Evolutionary conservation across 2,888 invertebrate genomes (phyloP).

Genomic region (Apomyelois bistriatella): DNA sequence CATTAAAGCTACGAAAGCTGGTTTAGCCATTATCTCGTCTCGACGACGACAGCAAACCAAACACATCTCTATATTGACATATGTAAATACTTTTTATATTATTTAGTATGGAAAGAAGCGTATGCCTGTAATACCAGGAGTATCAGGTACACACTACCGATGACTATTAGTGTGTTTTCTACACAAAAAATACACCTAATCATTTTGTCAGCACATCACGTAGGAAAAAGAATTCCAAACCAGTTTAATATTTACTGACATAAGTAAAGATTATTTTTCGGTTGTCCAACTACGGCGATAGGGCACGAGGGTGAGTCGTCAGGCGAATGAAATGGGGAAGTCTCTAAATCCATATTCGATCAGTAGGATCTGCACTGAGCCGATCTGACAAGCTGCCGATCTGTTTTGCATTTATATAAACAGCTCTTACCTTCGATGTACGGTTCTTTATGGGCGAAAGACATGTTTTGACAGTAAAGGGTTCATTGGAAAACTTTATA

Average conservation of each 20-base stretch:
- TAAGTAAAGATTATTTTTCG: conserved; percentile 67
- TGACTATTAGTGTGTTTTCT: too few species aligned
- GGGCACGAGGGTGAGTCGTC: conserved; percentile 57
- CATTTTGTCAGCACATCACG: background rate
- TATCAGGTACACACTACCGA: too few species aligned
- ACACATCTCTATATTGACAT: too few species aligned
- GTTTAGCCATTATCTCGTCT: too few species aligned
- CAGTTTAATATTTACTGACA: conserved; percentile 15
- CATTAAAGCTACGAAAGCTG: too few species aligned
- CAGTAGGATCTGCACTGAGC: conserved; percentile 72
- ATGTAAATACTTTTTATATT: too few species aligned
- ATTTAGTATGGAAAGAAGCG: too few species aligned
- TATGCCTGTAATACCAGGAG: too few species aligned
- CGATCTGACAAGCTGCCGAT: conserved; percentile 77
- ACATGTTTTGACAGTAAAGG: conserved; percentile 26
- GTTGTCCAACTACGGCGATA: conserved; percentile 68
- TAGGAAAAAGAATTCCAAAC: background rate
- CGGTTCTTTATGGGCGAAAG: conserved; percentile 44
- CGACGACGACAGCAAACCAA: too few species aligned
- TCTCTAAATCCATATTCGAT: conserved; percentile 79
- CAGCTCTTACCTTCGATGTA: conserved; percentile 71
- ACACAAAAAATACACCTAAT: too few species aligned
- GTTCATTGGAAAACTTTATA: background rate
- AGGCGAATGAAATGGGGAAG: conserved; percentile 61
- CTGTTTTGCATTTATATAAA: conserved; percentile 81